phyloP scores from a whole-genome alignment of 2,113 vertebrate species.

The Mohoua ochrocephala region DNA sequence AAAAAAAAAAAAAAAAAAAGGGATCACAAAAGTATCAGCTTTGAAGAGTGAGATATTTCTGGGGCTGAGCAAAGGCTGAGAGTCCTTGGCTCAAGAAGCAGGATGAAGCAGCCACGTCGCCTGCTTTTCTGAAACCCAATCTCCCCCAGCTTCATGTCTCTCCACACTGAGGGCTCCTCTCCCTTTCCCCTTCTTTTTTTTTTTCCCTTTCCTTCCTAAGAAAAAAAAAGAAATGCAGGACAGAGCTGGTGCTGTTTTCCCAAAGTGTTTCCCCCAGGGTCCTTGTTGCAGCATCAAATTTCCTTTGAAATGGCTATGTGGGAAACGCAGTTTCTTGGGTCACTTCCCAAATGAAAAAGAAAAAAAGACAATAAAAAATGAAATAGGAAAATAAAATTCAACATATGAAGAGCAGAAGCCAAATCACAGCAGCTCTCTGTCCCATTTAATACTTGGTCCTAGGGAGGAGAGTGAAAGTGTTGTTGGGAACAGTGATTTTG shows the following conservation, averaged over 20 bases:
- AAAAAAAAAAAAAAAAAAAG: background rate
- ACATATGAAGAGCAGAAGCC: constrained; percentile 44
- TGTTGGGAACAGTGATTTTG: constrained; percentile 21
- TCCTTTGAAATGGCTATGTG: constrained; percentile 61
- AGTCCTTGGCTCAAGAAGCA: background rate
- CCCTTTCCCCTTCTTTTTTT: background rate
- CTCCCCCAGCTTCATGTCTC: background rate
- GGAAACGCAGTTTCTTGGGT: constrained; percentile 55
- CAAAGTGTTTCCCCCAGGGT: constrained; percentile 26
- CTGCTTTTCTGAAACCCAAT: constrained; percentile 14
- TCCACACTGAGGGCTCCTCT: background rate
- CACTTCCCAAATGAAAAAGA: constrained; percentile 49
- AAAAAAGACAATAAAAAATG: constrained; percentile 45
- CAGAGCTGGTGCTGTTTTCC: constrained; percentile 37
- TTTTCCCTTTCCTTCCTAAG: background rate
- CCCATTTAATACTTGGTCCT: constrained; percentile 10
- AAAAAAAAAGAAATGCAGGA: background rate
- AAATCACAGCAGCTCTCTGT: constrained; percentile 34
- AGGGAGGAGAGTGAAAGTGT: background rate
- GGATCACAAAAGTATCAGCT: background rate
- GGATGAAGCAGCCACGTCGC: background rate
- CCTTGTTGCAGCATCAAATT: constrained; percentile 43
- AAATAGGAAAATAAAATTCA: constrained; percentile 57
- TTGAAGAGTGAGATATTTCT: background rate
- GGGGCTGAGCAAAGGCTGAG: background rate